These are phyloP conservation scores for Ornithorhynchus anatinus DNA, from an alignment of 2,113 vertebrate genomes.

Conservation along the genomic window DNA sequence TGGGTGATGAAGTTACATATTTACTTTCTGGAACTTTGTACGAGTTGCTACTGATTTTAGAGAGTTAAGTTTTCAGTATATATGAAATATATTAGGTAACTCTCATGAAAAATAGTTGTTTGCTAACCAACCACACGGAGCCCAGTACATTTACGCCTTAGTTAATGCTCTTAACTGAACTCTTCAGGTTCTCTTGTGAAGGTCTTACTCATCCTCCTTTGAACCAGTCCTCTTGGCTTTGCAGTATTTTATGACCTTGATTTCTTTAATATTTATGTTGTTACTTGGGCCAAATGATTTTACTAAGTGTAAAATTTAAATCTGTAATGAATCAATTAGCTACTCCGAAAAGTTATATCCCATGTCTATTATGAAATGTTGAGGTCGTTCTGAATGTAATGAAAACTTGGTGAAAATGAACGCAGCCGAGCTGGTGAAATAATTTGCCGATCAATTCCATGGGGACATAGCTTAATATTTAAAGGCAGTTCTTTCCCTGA, in stretches of 20 bases:
- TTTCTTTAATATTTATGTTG: slow-evolving; percentile 1
- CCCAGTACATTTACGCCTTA: slow-evolving; percentile 7
- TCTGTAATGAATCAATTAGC: slow-evolving; percentile 14
- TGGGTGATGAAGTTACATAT: slow-evolving; percentile 27
- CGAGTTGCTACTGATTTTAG: slow-evolving; percentile 21
- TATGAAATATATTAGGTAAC: not conserved
- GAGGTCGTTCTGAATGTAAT: not conserved
- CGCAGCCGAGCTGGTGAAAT: not conserved
- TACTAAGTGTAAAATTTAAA: not conserved
- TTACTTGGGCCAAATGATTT: slow-evolving; percentile 3
- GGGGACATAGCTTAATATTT: accelerated
- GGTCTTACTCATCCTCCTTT: slow-evolving; percentile 19
- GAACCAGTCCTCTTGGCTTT: slow-evolving; percentile 21
- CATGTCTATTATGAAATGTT: no score
- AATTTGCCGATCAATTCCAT: not conserved
- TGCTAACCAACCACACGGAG: slow-evolving; percentile 31
- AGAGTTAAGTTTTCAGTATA: slow-evolving; percentile 16
- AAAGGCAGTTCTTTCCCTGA: not conserved
- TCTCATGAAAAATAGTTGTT: slow-evolving; percentile 12
- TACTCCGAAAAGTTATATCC: not conserved
- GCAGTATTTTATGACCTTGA: not conserved
- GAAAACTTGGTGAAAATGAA: not conserved
- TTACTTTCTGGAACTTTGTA: slow-evolving; percentile 35
- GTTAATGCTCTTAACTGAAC: slow-evolving; percentile 1
- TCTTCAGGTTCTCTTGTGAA: slow-evolving; percentile 55